A percentile compares a stretch with the other conserved stretches of the same genome.
Evolutionary conservation across 2,113 vertebrate species (phyloP).

Genomic region (Grammomys surdaster): DNA sequence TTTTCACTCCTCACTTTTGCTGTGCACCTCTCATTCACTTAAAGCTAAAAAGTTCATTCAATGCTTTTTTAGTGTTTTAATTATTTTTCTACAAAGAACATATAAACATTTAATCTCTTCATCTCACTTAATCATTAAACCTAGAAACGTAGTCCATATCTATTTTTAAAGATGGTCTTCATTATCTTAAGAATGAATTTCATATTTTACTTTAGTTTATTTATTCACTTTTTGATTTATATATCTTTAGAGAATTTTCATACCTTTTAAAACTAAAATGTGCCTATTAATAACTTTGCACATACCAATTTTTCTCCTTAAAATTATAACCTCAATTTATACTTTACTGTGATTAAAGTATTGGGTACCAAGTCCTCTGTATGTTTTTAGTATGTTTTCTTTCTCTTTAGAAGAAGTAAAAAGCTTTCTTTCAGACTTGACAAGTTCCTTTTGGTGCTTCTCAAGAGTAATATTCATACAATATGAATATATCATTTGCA

Average conservation of each 20-base stretch:
- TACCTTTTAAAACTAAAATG: neutral
- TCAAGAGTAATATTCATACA: constrained; percentile 8
- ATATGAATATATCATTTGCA: neutral
- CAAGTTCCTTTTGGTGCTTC: neutral
- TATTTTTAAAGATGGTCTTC: neutral
- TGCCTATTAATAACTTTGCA: neutral
- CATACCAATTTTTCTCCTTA: neutral
- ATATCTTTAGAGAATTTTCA: neutral
- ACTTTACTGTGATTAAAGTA: neutral
- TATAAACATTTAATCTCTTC: neutral
- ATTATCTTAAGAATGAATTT: neutral
- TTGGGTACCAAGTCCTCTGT: neutral
- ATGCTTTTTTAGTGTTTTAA: neutral
- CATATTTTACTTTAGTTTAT: neutral
- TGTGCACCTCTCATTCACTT: neutral
- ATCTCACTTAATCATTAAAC: neutral
- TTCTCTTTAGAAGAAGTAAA: neutral
- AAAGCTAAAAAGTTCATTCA: neutral
- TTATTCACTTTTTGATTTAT: neutral
- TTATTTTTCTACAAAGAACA: neutral
- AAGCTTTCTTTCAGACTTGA: neutral
- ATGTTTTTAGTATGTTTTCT: neutral
- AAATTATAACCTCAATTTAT: neutral
- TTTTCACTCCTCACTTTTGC: neutral
- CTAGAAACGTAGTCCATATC: neutral